A percentile compares a stretch with the other conserved stretches of the same genome.
These are phyloP conservation scores for Drosophila greeni DNA, from an alignment of 2,888 invertebrate species.

Conservation along the genomic window DNA sequence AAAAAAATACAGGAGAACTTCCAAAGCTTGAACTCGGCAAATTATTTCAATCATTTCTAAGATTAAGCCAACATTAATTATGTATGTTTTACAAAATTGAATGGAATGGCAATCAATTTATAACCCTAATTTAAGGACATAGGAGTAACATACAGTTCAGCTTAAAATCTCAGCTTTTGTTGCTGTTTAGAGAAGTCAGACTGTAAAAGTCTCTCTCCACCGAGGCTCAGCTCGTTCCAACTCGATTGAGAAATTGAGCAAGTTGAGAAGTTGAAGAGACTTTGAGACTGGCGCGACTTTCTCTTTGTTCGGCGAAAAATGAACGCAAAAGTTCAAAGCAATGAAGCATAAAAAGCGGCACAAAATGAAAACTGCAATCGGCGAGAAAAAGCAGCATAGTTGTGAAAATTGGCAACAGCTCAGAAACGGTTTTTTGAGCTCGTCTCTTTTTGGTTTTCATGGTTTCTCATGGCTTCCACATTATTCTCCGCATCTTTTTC, in stretches of 20 bases:
- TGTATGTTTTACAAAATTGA: not conserved
- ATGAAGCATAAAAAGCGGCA: constrained; percentile 62
- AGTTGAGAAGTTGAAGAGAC: constrained; percentile 14
- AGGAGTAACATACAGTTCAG: not conserved
- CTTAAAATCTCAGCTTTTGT: not conserved
- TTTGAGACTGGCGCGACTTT: constrained; percentile 54
- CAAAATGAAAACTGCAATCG: constrained; percentile 29
- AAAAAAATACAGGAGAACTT: constrained; percentile 8
- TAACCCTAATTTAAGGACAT: not conserved
- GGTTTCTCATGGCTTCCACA: constrained; percentile 33
- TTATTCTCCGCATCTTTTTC: constrained; percentile 17
- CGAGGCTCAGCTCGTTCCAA: constrained; percentile 1
- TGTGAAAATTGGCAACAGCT: constrained; percentile 60
- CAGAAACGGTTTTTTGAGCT: constrained; percentile 30
- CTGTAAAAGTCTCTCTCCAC: constrained; percentile 2
- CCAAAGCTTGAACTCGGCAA: not conserved
- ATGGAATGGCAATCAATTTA: no score
- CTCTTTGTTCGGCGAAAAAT: constrained; percentile 65
- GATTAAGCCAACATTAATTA: not conserved
- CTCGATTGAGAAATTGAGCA: constrained; percentile 12
- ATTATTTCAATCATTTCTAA: not conserved
- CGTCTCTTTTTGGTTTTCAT: constrained; percentile 34
- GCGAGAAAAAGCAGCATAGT: constrained; percentile 22
- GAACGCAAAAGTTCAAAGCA: constrained; percentile 73
- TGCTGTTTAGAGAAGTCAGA: not conserved